Evolutionary conservation across 2,797 vertebrate genomes (phyloP).

Genomic region (Craterocephalus amniculus): DNA sequence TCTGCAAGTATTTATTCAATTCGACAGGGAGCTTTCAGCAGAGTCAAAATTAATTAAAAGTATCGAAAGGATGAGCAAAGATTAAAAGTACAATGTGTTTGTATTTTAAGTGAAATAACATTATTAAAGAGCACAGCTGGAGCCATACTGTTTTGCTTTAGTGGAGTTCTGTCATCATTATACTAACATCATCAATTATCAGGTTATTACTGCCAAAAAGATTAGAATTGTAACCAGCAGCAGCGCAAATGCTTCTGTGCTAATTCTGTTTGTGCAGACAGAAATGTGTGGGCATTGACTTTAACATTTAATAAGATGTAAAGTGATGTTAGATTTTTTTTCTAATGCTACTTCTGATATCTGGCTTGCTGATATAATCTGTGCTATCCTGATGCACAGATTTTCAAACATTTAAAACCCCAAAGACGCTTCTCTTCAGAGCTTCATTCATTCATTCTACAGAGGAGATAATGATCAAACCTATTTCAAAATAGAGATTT

Average conservation of each 20-base stretch:
- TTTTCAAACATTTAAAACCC: background rate
- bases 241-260: constrained; percentile 2
- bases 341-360: background rate
- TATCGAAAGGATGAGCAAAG: background rate
- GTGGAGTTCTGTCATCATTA: background rate
- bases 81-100: constrained; percentile 1
- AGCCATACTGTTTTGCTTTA: background rate
- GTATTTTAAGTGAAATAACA: background rate
- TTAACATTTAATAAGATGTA: background rate
- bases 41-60: constrained; percentile 5
- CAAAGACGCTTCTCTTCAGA: no score
- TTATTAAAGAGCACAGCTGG: background rate
- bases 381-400: background rate
- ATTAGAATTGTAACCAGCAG: background rate
- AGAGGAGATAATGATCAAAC: no score
- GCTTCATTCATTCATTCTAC: no score
- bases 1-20: constrained; percentile 11
- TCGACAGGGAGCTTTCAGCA: background rate
- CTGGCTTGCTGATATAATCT: no score
- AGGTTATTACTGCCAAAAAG: background rate
- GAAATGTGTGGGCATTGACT: background rate
- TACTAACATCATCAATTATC: background rate
- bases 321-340: background rate
- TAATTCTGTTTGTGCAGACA: background rate
- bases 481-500: no score